Conservation (phyloP, 2,113 vertebrate genomes). For the Burhinus oedicnemus region DNA sequence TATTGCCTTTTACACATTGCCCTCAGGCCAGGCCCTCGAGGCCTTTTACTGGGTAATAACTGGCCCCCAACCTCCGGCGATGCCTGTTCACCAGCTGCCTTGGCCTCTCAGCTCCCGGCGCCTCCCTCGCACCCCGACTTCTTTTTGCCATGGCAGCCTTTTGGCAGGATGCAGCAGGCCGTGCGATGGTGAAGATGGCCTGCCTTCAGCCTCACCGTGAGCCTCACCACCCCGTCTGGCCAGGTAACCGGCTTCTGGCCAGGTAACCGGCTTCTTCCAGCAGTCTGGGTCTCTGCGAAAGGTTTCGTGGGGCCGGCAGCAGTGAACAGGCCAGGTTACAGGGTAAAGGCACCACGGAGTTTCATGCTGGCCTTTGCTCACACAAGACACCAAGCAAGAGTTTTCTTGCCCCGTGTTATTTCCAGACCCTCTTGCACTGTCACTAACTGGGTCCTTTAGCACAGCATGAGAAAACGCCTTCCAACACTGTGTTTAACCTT, state of each 20-base stretch:
- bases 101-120: neutral
- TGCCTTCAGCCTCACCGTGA: neutral
- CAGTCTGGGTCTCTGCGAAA: neutral
- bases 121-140: neutral
- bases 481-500: neutral
- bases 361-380: neutral
- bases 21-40: neutral
- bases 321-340: neutral
- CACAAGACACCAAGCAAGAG: accelerated
- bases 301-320: neutral
- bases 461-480: neutral
- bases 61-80: accelerated
- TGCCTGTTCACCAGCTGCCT: accelerated
- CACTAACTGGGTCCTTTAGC: neutral
- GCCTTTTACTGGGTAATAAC: neutral
- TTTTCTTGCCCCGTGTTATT: neutral
- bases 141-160: neutral
- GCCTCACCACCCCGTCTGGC: neutral
- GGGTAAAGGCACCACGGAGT: neutral
- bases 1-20: neutral
- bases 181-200: neutral
- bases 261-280: neutral
- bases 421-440: neutral
- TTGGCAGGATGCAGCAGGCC: neutral
- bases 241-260: neutral